These are phyloP conservation scores for Syrista parreyssii DNA, from an alignment of 2,888 invertebrate genomes.

Conservation along the genomic window DNA sequence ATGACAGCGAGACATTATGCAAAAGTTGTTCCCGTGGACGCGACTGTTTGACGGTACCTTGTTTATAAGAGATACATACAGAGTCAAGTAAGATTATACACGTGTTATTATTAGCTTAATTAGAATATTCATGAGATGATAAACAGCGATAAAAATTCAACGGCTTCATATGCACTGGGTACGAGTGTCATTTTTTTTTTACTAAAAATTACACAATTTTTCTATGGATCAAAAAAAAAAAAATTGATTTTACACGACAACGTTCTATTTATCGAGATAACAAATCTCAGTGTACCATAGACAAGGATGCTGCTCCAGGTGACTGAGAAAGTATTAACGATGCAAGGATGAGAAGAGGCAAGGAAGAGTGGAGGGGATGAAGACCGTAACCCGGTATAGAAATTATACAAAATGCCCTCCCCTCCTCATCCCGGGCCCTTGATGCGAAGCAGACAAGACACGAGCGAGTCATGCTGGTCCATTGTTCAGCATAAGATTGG, in stretches of 20 bases:
- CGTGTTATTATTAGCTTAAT: not conserved
- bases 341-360: not conserved
- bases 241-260: not conserved
- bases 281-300: not conserved
- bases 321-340: not conserved
- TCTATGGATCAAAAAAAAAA: not conserved
- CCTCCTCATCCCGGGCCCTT: conserved; percentile 12
- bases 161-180: not conserved
- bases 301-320: not conserved
- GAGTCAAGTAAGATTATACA: not conserved
- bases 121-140: not conserved
- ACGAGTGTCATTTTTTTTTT: not conserved
- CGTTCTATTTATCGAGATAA: not conserved
- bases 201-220: not conserved
- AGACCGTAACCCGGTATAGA: conserved; percentile 3
- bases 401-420: not conserved
- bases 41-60: not conserved
- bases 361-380: not conserved
- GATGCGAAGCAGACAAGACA: conserved; percentile 47
- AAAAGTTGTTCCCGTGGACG: conserved; percentile 18
- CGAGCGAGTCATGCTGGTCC: conserved; percentile 55
- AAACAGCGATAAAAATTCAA: not conserved
- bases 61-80: not conserved
- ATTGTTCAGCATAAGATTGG: conserved; percentile 59
- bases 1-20: conserved; percentile 32